phyloP scores from a whole-genome alignment of 2,888 invertebrate genomes.

The Lissonota sp. region DNA sequence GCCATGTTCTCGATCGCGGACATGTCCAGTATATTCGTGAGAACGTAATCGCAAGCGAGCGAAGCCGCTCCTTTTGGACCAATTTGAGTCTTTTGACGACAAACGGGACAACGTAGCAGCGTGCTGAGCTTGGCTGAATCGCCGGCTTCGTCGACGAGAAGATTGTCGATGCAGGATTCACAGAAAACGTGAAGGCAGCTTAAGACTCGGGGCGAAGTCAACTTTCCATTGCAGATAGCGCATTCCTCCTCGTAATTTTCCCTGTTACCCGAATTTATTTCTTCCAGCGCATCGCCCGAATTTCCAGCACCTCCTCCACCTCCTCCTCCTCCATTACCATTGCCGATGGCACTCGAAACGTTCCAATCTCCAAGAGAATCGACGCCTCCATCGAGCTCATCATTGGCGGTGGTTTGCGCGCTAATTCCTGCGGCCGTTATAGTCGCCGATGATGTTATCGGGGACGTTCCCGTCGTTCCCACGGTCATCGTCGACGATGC shows the following conservation, averaged over 20 bases:
- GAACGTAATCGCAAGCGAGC: slow-evolving; percentile 94
- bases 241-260: slow-evolving; percentile 76
- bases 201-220: slow-evolving; percentile 93
- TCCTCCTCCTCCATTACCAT: slow-evolving; percentile 63
- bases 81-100: slow-evolving; percentile 94
- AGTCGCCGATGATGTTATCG: slow-evolving; percentile 67
- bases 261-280: slow-evolving; percentile 74
- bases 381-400: slow-evolving; percentile 72
- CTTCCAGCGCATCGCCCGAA: slow-evolving; percentile 74
- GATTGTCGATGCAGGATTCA: slow-evolving; percentile 94
- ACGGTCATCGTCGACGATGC: slow-evolving; percentile 80
- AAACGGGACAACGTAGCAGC: slow-evolving; percentile 90
- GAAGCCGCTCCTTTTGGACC: slow-evolving; percentile 91
- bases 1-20: slow-evolving; percentile 90
- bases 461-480: slow-evolving; percentile 74
- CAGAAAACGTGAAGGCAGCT: slow-evolving; percentile 98
- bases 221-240: slow-evolving; percentile 87
- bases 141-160: slow-evolving; percentile 89
- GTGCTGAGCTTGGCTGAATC: slow-evolving; percentile 88
- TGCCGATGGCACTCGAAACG: slow-evolving; percentile 62
- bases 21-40: slow-evolving; percentile 93
- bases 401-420: slow-evolving; percentile 64
- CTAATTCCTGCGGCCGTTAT: slow-evolving; percentile 66
- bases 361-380: slow-evolving; percentile 75
- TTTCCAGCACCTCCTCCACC: slow-evolving; percentile 61